phyloP scores from a whole-genome alignment of 2,113 vertebrate genomes.

The Microcebus murinus region DNA sequence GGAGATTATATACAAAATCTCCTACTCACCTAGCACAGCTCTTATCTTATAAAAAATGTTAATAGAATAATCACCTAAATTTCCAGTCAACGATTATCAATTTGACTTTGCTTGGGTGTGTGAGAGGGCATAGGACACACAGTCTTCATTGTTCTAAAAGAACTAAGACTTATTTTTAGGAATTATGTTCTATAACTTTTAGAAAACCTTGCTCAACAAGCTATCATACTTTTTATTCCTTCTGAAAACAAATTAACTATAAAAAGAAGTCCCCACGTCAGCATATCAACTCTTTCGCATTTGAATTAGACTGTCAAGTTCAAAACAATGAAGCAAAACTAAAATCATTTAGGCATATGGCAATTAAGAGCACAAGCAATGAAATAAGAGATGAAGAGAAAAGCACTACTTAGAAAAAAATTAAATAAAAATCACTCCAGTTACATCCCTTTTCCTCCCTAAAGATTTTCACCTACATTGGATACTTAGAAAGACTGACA shows the following conservation, averaged over 20 bases:
- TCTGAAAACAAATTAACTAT: conserved; percentile 67
- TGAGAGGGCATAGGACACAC: not conserved
- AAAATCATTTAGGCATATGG: conserved; percentile 76
- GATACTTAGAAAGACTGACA: conserved; percentile 54
- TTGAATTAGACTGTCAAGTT: conserved; percentile 79
- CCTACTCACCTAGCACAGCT: not conserved
- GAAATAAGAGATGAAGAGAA: conserved; percentile 68
- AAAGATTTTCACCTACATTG: conserved; percentile 48
- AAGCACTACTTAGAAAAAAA: conserved; percentile 72
- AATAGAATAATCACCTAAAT: not conserved
- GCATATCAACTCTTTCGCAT: conserved; percentile 67
- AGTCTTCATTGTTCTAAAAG: not conserved
- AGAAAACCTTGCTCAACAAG: conserved; percentile 73
- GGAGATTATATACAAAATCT: not conserved
- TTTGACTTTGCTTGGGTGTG: conserved; percentile 29
- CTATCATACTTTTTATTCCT: conserved; percentile 53
- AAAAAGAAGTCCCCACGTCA: conserved; percentile 74
- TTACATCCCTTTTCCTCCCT: conserved; percentile 53
- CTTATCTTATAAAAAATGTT: not conserved
- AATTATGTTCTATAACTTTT: conserved; percentile 48
- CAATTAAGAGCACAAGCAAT: conserved; percentile 77
- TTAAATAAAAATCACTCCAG: conserved; percentile 65
- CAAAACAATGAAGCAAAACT: conserved; percentile 73
- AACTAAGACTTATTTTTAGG: conserved; percentile 11
- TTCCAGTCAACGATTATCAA: conserved; percentile 12